Base-by-base conservation (phyloP, 1,140 invertebrate species). In the Globodera rostochiensis region DNA sequence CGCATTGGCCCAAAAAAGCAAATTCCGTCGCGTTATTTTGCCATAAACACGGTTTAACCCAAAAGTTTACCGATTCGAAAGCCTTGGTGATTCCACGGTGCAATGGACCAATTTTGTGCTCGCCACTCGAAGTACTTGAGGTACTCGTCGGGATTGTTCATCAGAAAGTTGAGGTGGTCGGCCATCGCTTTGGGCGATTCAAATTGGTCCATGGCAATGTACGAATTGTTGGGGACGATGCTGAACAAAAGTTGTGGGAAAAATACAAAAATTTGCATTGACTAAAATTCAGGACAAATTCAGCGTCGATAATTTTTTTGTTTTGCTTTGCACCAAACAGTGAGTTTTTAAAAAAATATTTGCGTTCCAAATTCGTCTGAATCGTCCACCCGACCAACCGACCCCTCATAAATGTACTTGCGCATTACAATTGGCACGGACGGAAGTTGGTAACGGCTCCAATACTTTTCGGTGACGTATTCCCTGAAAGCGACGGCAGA, bases 401-500 rank as follows among this genome's bases (percentile, higher is more conserved):
- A 79, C 84, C 66, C 80, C 50, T 85, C 75, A 83, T 85, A 85
- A 50, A 86, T 76, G 6, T 49, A n/a, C 53, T 67, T 47, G 19
- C 67, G 25, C 81, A 86, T 82, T 13, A 85, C 84, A 67, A 85
- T 85, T 21, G 84, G 84, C 45, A 85, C 70, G 13, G 73, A 50
- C 3, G 74, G 74, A 13, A 83, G 46, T 8, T 8, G 49, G 11
- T 74, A 80, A 19, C 81, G 77, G 19, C 47, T 46, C 84, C 84
- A 85, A 77, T 84, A 85, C 74, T 85, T 85, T 80, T 85, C 84
- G 21, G 84, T 86, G n/a, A 85, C 76, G 53, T 85, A 85, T 67
- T 85, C 84, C 21, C 57, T 64, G 57, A 19, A 64, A 60, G 6
- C 0, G 6, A 19, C 5, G 6, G 19, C 19, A 64, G 19, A 64